Evolutionary conservation across 2,888 invertebrate genomes (phyloP).

Genomic region (Trichopoda pennipes): DNA sequence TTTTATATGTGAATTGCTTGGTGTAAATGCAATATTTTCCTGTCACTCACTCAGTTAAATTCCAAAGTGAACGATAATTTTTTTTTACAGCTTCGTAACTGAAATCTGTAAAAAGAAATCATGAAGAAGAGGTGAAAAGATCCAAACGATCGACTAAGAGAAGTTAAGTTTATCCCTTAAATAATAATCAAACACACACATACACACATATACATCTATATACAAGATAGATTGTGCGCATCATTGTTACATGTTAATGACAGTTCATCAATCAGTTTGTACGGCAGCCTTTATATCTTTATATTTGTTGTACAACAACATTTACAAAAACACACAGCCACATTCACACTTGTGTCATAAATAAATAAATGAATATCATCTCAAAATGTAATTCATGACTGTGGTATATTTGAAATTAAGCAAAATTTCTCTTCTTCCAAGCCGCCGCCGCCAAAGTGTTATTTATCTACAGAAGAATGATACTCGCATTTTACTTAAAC

Average conservation of each 20-base stretch:
- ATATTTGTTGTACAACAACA: slow-evolving; percentile 13
- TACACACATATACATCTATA: not conserved
- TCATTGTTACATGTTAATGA: slow-evolving; percentile 71
- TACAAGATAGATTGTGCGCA: slow-evolving; percentile 63
- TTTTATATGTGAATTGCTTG: slow-evolving; percentile 20
- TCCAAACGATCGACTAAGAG: slow-evolving; percentile 28
- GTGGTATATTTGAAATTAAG: slow-evolving; percentile 70
- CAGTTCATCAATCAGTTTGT: slow-evolving; percentile 72
- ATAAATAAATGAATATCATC: slow-evolving; percentile 60
- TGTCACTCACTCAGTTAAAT: slow-evolving; percentile 61
- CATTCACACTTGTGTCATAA: not conserved
- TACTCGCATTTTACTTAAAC: not conserved
- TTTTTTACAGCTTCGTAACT: slow-evolving; percentile 44
- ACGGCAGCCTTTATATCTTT: slow-evolving; percentile 62
- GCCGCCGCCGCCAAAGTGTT: slow-evolving; percentile 62
- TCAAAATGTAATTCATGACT: slow-evolving; percentile 58
- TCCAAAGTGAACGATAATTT: slow-evolving; percentile 45
- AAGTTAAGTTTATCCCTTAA: slow-evolving; percentile 41
- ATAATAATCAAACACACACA: slow-evolving; percentile 14
- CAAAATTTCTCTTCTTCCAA: slow-evolving; percentile 68
- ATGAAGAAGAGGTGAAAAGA: slow-evolving; percentile 17
- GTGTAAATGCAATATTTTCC: slow-evolving; percentile 58
- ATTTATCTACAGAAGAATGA: slow-evolving; percentile 11
- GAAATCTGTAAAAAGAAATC: slow-evolving; percentile 25
- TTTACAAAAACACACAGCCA: not conserved